A percentile compares a stretch with the other conserved stretches of the same genome.
Conservation (phyloP, 2,888 invertebrate species). For the Eucera pruinosa region DNA sequence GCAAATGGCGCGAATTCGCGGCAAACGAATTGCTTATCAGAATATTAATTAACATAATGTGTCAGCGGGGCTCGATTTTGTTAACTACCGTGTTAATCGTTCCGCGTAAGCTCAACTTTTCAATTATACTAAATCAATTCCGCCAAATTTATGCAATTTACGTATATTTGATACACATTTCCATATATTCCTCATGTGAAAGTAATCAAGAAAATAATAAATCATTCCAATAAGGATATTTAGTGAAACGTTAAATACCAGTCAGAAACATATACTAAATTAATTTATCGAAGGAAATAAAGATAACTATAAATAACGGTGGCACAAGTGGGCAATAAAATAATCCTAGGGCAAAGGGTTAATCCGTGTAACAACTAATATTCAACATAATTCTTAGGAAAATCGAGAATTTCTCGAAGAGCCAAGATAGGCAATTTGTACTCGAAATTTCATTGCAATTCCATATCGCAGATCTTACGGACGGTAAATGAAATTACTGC, state of each 20-base stretch:
- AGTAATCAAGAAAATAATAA: no score
- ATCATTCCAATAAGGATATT: no score
- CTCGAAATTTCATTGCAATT: not conserved
- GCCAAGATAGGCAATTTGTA: not conserved
- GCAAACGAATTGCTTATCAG: constrained; percentile 8
- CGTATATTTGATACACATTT: not conserved
- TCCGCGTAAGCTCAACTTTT: constrained; percentile 9
- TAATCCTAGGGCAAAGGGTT: no score
- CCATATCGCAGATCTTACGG: not conserved
- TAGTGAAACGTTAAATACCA: no score
- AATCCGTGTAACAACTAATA: no score
- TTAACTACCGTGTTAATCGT: constrained; percentile 14
- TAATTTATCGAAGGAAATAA: no score
- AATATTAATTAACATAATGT: constrained; percentile 29
- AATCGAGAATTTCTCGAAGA: no score
- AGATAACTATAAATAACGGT: no score
- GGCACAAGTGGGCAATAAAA: no score
- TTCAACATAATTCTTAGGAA: no score
- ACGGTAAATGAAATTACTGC: not conserved
- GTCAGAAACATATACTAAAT: no score
- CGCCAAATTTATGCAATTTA: not conserved
- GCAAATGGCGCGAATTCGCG: constrained; percentile 3
- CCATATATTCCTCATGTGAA: no score
- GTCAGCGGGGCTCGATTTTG: constrained; percentile 9
- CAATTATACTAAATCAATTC: not conserved